Evolutionary conservation across 2,113 vertebrate genomes (phyloP), one percentile per base, ranked within the genome.

Genomic region (Suricata suricatta): DNA sequence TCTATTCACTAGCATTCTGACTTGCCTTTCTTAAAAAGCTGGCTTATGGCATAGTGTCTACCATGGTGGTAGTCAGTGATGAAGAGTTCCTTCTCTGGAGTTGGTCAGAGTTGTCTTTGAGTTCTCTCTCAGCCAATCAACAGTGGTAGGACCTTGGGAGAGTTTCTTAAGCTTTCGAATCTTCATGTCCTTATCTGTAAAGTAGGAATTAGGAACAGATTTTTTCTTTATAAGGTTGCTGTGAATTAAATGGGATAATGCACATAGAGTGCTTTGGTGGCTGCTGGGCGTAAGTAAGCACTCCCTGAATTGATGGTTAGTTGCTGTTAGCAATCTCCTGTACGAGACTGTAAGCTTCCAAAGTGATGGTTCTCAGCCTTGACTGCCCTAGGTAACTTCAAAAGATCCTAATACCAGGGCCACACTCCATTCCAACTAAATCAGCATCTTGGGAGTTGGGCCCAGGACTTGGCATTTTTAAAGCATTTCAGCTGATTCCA

Each of bases 101-200:
- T 4, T 85, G 77, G 72, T 82, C 35, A 90, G 54, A 86, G 31
- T 7, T 69, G 33, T 77, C 38, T 68, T 21, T 63, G 54, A 52
- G 8, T 96, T 90, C 57, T 88, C 5, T 60, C 8, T 87, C 57
- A 88, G 52, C 23, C 74, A 57, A 5, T n/a, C 69, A 84, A 44
- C 17, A 87, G 35, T 0, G 0, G 7, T 66, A 38, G 84, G 38
- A 83, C 27, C 21, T 88, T 52, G 16, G 57, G 23, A 63, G 80
- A 41, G 7, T 84, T 89, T 95, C 79, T 87, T 69, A 64, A 80
- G 68, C n/a, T 92, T 96, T 96, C 41, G 81, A 44, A 63, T 93
- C 25, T 60, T 94, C 63, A 19, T 69, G 16, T 90, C 27, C 54
- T 86, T 92, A 90, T 86, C 93, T 12, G 57, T 95, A 95, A 97